Evolutionary conservation across 2,113 vertebrate genomes (phyloP).

Genomic region (Donacobius atricapilla): DNA sequence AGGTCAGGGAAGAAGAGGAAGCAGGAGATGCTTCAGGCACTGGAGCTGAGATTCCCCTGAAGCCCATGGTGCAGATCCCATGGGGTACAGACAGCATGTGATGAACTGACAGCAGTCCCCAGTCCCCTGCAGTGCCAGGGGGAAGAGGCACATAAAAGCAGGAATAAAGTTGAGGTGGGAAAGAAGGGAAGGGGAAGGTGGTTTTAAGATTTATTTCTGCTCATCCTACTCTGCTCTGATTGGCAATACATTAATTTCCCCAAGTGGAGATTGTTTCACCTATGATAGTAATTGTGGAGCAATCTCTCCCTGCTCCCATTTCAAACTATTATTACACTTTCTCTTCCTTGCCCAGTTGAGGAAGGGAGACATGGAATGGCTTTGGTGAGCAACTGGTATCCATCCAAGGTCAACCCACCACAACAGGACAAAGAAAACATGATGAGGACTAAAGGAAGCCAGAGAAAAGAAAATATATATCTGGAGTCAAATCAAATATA

Average conservation of each 20-base stretch:
- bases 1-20: not conserved
- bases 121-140: fast-evolving
- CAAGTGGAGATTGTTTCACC: not conserved
- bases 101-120: not conserved
- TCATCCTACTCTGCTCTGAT: not conserved
- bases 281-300: not conserved
- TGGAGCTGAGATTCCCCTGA: not conserved
- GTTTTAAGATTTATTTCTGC: not conserved
- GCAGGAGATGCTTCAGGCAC: not conserved
- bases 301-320: not conserved
- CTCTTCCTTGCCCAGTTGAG: not conserved
- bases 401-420: not conserved
- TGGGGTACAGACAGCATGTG: not conserved
- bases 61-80: fast-evolving
- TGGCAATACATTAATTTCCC: not conserved
- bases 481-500: not conserved
- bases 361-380: not conserved
- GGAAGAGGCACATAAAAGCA: not conserved
- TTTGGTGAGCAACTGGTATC: not conserved
- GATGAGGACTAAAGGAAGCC: not conserved
- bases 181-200: not conserved
- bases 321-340: not conserved
- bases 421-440: not conserved
- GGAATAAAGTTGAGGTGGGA: no score
- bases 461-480: not conserved